Percentiles rank a stretch among this genome's conserved stretches.
Evolutionary conservation across 2,888 invertebrate species (phyloP).

Genomic region (Clitarchus hookeri): DNA sequence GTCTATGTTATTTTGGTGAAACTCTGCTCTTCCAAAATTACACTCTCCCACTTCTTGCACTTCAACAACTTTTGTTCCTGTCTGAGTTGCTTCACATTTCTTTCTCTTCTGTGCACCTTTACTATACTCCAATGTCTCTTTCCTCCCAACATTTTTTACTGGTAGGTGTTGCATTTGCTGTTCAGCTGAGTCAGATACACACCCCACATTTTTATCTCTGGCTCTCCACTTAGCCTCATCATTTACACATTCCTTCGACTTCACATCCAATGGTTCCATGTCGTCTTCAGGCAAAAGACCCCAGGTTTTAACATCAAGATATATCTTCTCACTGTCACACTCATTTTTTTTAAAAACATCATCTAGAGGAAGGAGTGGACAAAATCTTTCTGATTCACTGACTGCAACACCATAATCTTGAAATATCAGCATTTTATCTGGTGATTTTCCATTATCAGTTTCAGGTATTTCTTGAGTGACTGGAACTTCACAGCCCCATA

Average conservation of each 20-base stretch:
- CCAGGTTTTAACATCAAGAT: neutral
- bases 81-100: neutral
- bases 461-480: neutral
- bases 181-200: neutral
- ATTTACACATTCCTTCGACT: neutral
- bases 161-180: neutral
- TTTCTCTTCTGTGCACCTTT: neutral
- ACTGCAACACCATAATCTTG: neutral
- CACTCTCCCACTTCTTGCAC: neutral
- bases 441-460: neutral
- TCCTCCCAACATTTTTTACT: neutral
- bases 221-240: neutral
- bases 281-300: neutral
- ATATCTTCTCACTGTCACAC: neutral
- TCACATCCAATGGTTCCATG: neutral
- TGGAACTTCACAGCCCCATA: constrained; percentile 45
- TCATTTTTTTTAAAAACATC: neutral
- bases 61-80: neutral
- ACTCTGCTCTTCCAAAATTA: neutral
- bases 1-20: neutral
- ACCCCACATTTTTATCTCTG: neutral
- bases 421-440: neutral
- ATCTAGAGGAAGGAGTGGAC: neutral
- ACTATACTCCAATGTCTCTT: neutral
- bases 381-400: neutral